These are phyloP conservation scores for Meiosimyza platycephala DNA, from an alignment of 2,888 invertebrate species.

Conservation along the genomic window DNA sequence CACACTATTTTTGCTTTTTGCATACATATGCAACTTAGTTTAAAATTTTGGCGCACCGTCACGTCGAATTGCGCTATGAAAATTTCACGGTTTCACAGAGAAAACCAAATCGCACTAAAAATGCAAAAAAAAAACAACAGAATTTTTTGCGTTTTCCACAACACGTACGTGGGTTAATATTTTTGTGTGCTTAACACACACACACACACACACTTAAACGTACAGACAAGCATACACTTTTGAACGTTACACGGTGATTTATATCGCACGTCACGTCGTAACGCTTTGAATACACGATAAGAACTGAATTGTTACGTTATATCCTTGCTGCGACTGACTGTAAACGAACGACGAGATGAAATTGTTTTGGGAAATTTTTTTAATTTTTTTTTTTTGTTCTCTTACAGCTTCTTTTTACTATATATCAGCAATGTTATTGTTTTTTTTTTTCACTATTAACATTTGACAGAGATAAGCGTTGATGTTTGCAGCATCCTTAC, in stretches of 20 bases:
- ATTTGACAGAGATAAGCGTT: neutral
- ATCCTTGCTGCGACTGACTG: neutral
- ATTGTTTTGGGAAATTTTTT: slow-evolving; percentile 8
- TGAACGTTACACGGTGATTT: neutral
- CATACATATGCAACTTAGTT: no score
- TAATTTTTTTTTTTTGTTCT: neutral
- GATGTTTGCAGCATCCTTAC: neutral
- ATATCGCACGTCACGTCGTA: neutral
- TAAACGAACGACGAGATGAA: neutral
- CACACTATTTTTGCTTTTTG: no score
- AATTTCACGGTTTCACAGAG: no score
- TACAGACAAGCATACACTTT: neutral
- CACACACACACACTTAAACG: neutral
- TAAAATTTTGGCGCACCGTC: no score
- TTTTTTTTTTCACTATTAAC: neutral
- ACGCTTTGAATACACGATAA: slow-evolving; percentile 21
- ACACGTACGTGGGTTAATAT: no score
- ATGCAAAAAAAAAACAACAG: no score
- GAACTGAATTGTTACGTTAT: slow-evolving; percentile 7
- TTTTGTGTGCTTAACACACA: neutral
- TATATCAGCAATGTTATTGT: neutral
- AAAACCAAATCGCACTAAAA: no score
- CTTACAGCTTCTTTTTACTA: neutral
- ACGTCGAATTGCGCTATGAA: no score
- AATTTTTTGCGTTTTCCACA: no score